phyloP scores from a whole-genome alignment of 2,797 vertebrate species.

The Syncerus caffer region DNA sequence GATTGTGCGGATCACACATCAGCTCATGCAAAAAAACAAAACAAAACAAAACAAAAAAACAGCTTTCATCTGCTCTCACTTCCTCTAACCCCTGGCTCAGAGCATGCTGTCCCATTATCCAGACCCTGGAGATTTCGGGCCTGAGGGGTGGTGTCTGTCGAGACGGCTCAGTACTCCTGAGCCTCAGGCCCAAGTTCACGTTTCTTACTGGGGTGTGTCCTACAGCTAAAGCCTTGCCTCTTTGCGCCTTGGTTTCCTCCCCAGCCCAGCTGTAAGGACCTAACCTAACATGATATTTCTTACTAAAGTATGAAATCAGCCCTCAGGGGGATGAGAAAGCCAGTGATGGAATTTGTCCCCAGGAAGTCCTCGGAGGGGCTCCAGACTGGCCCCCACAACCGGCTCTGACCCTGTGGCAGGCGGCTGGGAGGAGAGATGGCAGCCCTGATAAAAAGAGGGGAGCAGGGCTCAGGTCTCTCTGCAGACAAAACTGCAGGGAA shows the following conservation, averaged over 20 bases:
- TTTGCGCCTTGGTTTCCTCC: neutral
- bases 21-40: neutral
- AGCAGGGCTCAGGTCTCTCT: neutral
- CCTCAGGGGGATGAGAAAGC: neutral
- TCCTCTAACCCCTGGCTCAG: neutral
- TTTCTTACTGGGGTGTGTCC: neutral
- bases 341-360: neutral
- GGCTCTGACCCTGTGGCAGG: no score
- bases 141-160: neutral
- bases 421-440: neutral
- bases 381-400: neutral
- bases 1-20: rapidly evolving
- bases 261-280: no score
- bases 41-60: neutral
- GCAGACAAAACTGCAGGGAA: neutral
- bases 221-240: rapidly evolving
- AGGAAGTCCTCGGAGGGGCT: neutral
- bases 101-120: rapidly evolving
- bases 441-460: rapidly evolving
- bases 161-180: neutral
- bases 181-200: neutral
- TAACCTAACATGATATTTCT: neutral
- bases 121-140: neutral
- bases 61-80: neutral
- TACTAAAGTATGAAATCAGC: no score